Conservation (phyloP, 2,797 vertebrate genomes). For the Cygnus olor region DNA sequence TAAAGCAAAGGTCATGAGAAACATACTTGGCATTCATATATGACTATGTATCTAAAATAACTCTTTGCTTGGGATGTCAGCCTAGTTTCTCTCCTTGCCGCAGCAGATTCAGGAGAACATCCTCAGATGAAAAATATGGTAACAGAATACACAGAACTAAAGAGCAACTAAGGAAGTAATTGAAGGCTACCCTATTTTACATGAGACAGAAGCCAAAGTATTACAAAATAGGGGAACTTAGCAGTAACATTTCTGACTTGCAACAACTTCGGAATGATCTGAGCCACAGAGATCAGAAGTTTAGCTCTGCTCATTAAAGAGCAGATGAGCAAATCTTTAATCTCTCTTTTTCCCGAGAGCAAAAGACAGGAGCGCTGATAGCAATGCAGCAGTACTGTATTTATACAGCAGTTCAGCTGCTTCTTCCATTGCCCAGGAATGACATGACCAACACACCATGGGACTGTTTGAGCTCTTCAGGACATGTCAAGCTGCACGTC, state of each 20-base stretch:
- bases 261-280: constrained; percentile 37
- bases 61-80: constrained; percentile 4
- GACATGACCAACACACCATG: background rate
- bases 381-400: background rate
- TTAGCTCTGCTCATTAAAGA: constrained; percentile 30
- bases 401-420: background rate
- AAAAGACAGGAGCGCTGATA: background rate
- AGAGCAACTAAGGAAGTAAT: background rate
- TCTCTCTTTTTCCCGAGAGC: background rate
- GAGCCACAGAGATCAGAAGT: background rate
- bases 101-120: background rate
- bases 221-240: background rate
- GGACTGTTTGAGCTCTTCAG: background rate
- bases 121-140: background rate
- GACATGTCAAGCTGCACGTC: background rate
- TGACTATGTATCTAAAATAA: background rate
- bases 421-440: background rate
- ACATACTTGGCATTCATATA: background rate
- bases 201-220: background rate
- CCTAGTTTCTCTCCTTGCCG: background rate
- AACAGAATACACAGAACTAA: constrained; percentile 23
- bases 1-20: constrained; percentile 34
- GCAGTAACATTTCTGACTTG: background rate
- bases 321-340: constrained; percentile 9
- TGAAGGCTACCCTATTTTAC: constrained; percentile 11